These are phyloP conservation scores for Eriocheir sinensis DNA, from an alignment of 1,140 invertebrate species.

Conservation along the genomic window DNA sequence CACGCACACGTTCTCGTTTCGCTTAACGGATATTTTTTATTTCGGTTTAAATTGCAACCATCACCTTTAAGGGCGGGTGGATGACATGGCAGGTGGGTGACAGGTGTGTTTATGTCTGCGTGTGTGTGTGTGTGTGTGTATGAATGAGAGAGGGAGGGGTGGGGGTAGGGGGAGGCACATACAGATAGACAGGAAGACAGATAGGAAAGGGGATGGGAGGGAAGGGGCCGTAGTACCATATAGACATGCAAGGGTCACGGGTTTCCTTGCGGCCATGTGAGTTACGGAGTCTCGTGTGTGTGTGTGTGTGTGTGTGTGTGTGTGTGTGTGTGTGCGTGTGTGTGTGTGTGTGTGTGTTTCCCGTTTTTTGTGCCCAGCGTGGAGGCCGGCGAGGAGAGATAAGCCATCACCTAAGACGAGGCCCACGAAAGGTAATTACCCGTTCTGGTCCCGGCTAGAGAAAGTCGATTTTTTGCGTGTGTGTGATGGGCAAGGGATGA, in stretches of 20 bases:
- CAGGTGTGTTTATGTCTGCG: background rate
- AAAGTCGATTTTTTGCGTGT: background rate
- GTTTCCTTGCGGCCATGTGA: background rate
- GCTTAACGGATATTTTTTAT: background rate
- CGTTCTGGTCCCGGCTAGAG: background rate
- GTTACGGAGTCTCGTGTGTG: background rate
- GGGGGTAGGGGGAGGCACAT: background rate
- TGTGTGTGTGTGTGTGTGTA: too few species aligned
- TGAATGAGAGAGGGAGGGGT: slow-evolving; percentile 7
- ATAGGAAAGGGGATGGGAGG: background rate
- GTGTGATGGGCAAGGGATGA: background rate
- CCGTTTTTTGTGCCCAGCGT: background rate
- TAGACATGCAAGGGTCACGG: slow-evolving; percentile 13
- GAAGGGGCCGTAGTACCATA: background rate
- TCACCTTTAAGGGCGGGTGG: background rate
- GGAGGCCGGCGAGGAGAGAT: background rate
- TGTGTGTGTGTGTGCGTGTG: background rate
- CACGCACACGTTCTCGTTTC: background rate
- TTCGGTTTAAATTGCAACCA: too few species aligned
- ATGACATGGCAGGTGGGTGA: background rate
- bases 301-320: background rate
- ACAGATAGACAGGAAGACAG: slow-evolving; percentile 35
- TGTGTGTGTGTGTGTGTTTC: background rate
- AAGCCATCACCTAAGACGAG: slow-evolving; percentile 7
- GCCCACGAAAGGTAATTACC: slow-evolving; percentile 23